Percentiles rank a stretch among this genome's conserved stretches.
Evolutionary conservation across 2,797 vertebrate species (phyloP).

Genomic region (Schizopygopsis pylzovi): DNA sequence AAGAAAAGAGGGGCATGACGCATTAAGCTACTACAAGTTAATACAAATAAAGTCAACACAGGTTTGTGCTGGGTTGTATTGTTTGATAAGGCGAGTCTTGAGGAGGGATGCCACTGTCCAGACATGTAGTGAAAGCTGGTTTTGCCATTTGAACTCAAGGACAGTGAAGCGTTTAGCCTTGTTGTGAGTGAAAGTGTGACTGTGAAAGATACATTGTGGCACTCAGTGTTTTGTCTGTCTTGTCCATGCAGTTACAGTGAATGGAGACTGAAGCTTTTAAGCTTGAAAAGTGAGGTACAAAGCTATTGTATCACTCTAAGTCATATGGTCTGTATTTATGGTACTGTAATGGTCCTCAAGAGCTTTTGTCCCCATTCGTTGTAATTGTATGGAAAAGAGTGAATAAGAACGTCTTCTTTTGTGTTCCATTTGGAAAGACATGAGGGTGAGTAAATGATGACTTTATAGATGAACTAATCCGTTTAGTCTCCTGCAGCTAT

Average conservation of each 20-base stretch:
- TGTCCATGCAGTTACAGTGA: neutral
- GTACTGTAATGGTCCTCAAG: neutral
- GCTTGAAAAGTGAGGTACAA: neutral
- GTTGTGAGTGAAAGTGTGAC: neutral
- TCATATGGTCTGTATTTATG: neutral
- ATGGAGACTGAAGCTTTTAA: neutral
- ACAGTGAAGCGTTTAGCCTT: slow-evolving; percentile 8
- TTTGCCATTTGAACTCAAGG: neutral
- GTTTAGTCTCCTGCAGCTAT: neutral
- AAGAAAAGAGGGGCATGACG: neutral
- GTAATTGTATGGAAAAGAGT: neutral
- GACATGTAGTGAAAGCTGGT: slow-evolving; percentile 12
- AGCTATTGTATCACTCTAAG: neutral
- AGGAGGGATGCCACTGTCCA: neutral
- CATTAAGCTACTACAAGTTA: neutral
- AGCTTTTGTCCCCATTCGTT: neutral
- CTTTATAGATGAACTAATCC: neutral
- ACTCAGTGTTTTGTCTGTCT: neutral
- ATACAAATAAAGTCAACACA: neutral
- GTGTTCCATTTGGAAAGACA: slow-evolving; percentile 2
- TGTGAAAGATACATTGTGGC: neutral
- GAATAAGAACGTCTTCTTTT: neutral
- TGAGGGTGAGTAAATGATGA: neutral
- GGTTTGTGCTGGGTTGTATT: neutral
- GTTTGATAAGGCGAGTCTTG: neutral